Percentiles rank a stretch among this genome's conserved stretches.
Evolutionary conservation across 2,888 invertebrate species (phyloP).

Genomic region (Oxytorus armatus): DNA sequence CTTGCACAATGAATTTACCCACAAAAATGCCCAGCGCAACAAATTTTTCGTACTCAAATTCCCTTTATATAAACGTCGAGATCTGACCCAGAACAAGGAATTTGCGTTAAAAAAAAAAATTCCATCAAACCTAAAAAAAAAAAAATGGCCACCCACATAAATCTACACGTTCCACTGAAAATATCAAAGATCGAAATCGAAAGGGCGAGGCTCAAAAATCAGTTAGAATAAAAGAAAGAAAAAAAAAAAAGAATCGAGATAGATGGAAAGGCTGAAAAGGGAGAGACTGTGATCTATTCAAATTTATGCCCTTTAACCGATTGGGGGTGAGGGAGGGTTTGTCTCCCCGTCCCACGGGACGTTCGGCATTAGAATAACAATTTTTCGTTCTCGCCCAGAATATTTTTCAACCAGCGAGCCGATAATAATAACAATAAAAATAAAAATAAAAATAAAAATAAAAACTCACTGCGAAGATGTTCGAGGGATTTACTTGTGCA

Average conservation of each 20-base stretch:
- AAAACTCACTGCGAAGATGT: constrained; percentile 5
- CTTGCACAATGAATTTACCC: no score
- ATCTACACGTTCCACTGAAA: no score
- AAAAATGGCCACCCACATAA: no score
- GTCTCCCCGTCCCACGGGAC: constrained; percentile 39
- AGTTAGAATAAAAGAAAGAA: constrained; percentile 30
- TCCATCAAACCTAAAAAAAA: no score
- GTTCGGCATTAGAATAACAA: constrained; percentile 75
- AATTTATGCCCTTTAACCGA: constrained; percentile 77
- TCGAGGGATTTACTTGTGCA: constrained; percentile 26
- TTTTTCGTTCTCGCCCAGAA: constrained; percentile 69
- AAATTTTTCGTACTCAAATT: no score
- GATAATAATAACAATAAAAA: constrained; percentile 43
- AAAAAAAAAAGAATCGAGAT: not conserved
- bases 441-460: constrained; percentile 18
- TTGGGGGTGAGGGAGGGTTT: no score
- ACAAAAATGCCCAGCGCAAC: no score
- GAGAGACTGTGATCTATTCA: constrained; percentile 74
- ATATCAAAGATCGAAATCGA: not conserved
- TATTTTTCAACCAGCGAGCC: constrained; percentile 44
- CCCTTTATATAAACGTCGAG: no score
- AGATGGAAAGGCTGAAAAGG: not conserved
- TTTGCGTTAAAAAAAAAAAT: no score
- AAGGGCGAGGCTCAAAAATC: constrained; percentile 26
- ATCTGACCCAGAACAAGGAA: no score